Conservation (phyloP, 2,113 vertebrate species). For the Amblyopsis rosae region DNA sequence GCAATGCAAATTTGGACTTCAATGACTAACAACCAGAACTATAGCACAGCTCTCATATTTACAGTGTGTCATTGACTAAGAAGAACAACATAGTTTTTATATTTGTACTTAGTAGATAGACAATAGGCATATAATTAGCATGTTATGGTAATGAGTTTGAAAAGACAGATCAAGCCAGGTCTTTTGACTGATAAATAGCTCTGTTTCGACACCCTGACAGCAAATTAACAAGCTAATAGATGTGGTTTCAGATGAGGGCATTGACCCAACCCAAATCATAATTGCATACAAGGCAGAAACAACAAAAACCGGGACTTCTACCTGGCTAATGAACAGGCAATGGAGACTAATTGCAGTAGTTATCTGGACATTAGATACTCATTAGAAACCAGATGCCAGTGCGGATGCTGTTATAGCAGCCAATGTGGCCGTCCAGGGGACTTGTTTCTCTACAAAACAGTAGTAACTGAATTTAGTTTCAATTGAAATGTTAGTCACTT, state of each 20-base stretch:
- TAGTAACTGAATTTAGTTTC: background rate
- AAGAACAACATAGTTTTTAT: too few species aligned
- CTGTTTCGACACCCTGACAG: conserved; percentile 42
- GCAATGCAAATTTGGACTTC: too few species aligned
- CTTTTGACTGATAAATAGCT: conserved; percentile 55
- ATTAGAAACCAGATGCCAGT: conserved; percentile 43
- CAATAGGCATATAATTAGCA: conserved; percentile 10
- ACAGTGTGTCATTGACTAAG: too few species aligned
- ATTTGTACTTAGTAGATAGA: conserved; percentile 12
- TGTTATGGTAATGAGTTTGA: conserved; percentile 4
- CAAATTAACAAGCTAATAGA: conserved; percentile 65
- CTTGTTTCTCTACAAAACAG: background rate
- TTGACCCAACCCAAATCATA: conserved; percentile 53
- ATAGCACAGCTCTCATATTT: too few species aligned
- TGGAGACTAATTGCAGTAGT: conserved; percentile 49
- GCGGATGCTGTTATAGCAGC: conserved; percentile 37
- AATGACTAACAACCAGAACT: too few species aligned
- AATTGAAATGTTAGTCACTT: too few species aligned
- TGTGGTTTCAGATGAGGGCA: conserved; percentile 53
- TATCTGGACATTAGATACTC: conserved; percentile 57
- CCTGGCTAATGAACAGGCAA: conserved; percentile 36
- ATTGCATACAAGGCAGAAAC: conserved; percentile 47
- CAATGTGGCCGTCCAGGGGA: conserved; percentile 27
- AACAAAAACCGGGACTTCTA: conserved; percentile 19
- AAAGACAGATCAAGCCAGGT: conserved; percentile 40